These are phyloP conservation scores for Peucedramus taeniatus DNA, from an alignment of 2,113 vertebrate species.

Conservation along the genomic window DNA sequence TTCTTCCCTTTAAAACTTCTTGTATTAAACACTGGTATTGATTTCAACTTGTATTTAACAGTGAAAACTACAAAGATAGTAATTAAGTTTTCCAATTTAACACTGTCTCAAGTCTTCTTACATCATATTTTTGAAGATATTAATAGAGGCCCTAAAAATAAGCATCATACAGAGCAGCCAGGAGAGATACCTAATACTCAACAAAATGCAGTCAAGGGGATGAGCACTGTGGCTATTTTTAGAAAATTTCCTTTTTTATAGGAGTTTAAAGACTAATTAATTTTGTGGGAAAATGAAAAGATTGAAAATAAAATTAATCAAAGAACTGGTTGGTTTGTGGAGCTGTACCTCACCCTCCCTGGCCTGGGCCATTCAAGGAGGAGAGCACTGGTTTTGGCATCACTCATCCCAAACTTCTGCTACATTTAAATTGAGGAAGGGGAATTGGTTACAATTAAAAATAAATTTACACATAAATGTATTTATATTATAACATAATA, in stretches of 20 bases:
- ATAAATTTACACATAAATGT: not conserved
- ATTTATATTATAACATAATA: not conserved
- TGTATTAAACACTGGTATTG: not conserved
- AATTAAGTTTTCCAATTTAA: constrained; percentile 29
- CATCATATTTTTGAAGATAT: constrained; percentile 58
- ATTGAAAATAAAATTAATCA: not conserved
- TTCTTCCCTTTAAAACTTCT: not conserved
- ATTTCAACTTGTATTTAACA: not conserved
- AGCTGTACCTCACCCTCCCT: not conserved
- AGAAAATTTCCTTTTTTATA: not conserved
- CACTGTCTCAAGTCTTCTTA: constrained; percentile 38
- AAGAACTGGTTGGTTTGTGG: not conserved
- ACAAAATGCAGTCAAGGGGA: constrained; percentile 37
- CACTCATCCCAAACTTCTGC: not conserved
- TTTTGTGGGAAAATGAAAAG: not conserved
- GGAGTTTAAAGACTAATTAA: not conserved
- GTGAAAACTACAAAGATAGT: not conserved
- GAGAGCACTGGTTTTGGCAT: not conserved
- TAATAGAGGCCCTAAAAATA: constrained; percentile 72
- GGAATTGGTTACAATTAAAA: not conserved
- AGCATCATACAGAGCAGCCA: constrained; percentile 23
- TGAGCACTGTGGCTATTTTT: not conserved
- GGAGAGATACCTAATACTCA: constrained; percentile 63
- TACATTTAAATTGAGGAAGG: not conserved
- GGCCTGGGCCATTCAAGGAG: not conserved